phyloP scores from a whole-genome alignment of 1,140 invertebrate species.

The Coptotermes formosanus region DNA sequence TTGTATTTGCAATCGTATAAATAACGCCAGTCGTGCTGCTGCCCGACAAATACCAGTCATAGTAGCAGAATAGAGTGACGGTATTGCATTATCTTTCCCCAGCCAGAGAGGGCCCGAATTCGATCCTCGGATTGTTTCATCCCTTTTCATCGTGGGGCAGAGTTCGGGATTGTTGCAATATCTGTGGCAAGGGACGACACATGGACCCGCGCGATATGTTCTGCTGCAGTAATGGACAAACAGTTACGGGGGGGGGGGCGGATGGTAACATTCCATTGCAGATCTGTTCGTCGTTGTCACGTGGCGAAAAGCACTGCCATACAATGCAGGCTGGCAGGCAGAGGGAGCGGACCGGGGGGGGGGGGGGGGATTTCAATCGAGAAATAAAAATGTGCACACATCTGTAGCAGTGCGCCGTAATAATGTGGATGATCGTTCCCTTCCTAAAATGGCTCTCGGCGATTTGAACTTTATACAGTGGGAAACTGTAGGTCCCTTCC shows the following conservation, averaged over 20 bases:
- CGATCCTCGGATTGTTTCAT: slow-evolving; percentile 1
- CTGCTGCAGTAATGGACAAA: slow-evolving; percentile 28
- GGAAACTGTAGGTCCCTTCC: too few relatives aligned
- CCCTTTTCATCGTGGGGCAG: neutral
- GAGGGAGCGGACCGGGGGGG: neutral
- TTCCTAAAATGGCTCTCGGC: neutral
- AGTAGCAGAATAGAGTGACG: neutral
- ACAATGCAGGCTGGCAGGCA: neutral
- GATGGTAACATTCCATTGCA: slow-evolving; percentile 22
- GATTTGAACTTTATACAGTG: too few relatives aligned
- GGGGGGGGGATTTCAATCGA: neutral
- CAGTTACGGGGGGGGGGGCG: neutral
- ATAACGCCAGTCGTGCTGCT: neutral
- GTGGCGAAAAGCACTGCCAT: neutral
- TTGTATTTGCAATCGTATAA: neutral
- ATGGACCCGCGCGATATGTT: slow-evolving; percentile 22
- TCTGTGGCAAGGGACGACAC: neutral
- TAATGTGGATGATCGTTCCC: neutral
- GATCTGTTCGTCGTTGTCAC: slow-evolving; percentile 12
- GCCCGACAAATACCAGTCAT: neutral
- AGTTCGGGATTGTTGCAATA: neutral
- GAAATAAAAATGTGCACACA: slow-evolving; percentile 25
- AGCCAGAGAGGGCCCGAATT: neutral
- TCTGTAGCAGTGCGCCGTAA: slow-evolving; percentile 11
- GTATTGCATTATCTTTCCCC: neutral